Base-by-base conservation (phyloP, 1,140 invertebrate genomes). In the Bombus superbus region DNA sequence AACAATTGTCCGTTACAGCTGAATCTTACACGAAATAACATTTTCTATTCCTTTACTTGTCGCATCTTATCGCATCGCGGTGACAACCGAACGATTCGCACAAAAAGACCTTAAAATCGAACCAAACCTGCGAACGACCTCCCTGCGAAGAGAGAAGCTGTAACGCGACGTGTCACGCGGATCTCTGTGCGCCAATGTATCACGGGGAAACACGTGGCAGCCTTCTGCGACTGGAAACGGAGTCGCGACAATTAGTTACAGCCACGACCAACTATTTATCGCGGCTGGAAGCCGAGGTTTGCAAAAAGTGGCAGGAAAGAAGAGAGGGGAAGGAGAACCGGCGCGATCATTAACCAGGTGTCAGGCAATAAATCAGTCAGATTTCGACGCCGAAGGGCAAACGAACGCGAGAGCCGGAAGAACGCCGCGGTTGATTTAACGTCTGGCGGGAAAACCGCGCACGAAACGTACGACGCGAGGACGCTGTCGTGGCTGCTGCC, bases 221-320 rank as follows among this genome's bases (percentile, higher is more conserved):
- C 18, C 5, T 74, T 22, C 28, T 25, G 32, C 15, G 73, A 44
- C 22, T 78, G 28, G 66, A 85, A 76, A 66, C 57, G 77, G 78
- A 86, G 32, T 47, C 81, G 72, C 62, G 66, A 81, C 83, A 85
- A 88, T 88, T 89, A 88, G 62, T 89, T 75, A 78, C 73, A n/a
- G 44, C 15, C 35, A n/a, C 22, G 59, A 53, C 57, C 25, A 74
- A 71, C 88, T 88, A 88, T 85, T 88, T 72, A 72, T 79, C 76
- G 38, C 44, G n/a, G 9, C 13, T 9, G 73, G 59, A 35, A 25
- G 74, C 3, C 15, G 68, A 9, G 22, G 38, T 40, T 53, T 25
- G 68, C 38, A 40, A 72, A 42, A 72, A n/a, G 28, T 25, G 1
- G 35, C 18, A 40, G 8, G 6, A 40, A 35, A 38, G 3, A 28